A percentile compares a stretch with the other conserved stretches of the same genome.
These are phyloP conservation scores for Folsomia candida DNA, from an alignment of 2,888 invertebrate species.

Conservation along the genomic window DNA sequence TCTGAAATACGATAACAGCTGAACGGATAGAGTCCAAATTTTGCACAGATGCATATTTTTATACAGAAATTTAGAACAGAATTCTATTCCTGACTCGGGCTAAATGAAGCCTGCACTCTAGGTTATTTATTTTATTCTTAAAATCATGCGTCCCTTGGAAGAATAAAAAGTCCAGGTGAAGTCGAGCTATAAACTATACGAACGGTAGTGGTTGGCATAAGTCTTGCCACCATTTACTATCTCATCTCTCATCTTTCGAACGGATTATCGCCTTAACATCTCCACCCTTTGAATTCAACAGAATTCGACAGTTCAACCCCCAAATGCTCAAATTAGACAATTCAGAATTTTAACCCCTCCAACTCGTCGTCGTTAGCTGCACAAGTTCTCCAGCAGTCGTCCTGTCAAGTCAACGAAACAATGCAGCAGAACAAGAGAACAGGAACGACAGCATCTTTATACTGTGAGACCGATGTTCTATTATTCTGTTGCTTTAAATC, in stretches of 20 bases:
- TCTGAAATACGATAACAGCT: no score
- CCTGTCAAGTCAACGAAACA: neutral
- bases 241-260: neutral
- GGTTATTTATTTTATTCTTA: no score
- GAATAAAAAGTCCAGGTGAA: neutral
- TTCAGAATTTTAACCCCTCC: neutral
- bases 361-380: neutral
- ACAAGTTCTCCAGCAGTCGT: neutral
- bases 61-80: no score
- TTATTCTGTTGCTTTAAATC: neutral
- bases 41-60: no score
- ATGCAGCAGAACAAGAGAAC: neutral
- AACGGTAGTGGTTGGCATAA: neutral
- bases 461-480: neutral
- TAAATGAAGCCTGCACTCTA: no score
- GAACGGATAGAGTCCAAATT: no score
- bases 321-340: neutral
- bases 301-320: neutral
- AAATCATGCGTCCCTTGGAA: no score
- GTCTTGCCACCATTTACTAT: neutral
- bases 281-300: neutral
- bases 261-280: neutral
- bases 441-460: no score
- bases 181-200: neutral
- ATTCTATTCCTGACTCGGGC: no score